phyloP scores from a whole-genome alignment of 2,888 invertebrate species.

The Ceraclea dissimilis region DNA sequence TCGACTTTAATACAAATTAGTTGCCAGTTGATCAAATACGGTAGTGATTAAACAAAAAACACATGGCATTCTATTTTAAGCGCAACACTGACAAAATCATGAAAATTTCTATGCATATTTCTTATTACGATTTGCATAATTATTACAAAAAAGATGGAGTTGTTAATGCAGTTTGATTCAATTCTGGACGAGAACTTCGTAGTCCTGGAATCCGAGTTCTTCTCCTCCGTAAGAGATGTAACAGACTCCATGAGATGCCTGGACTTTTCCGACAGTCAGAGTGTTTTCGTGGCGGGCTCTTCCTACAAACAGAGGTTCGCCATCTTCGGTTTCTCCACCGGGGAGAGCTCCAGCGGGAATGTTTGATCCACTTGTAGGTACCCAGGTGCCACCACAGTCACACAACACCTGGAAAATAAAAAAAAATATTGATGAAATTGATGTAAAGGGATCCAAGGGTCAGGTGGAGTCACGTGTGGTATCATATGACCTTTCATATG shows the following conservation, averaged over 20 bases:
- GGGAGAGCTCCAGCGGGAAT: slow-evolving; percentile 70
- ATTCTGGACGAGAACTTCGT: slow-evolving; percentile 59
- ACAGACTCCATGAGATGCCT: slow-evolving; percentile 71
- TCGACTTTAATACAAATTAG: too few relatives aligned
- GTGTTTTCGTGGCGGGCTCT: slow-evolving; percentile 71
- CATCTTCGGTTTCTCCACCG: slow-evolving; percentile 65
- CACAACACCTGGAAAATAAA: slow-evolving; percentile 43
- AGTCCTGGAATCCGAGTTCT: slow-evolving; percentile 73
- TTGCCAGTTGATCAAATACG: too few relatives aligned
- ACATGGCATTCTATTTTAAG: too few relatives aligned
- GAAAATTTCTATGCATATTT: too few relatives aligned
- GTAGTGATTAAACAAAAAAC: too few relatives aligned
- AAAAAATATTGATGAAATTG: neutral
- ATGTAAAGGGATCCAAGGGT: too few relatives aligned
- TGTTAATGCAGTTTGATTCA: too few relatives aligned
- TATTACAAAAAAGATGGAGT: too few relatives aligned
- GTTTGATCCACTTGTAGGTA: slow-evolving; percentile 56
- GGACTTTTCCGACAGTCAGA: slow-evolving; percentile 74
- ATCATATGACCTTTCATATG: too few relatives aligned
- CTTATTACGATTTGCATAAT: too few relatives aligned
- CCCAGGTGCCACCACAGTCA: slow-evolving; percentile 60
- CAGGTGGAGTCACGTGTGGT: too few relatives aligned
- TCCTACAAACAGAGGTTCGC: slow-evolving; percentile 72
- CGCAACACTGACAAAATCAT: too few relatives aligned
- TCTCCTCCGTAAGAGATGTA: slow-evolving; percentile 79